phyloP scores from a whole-genome alignment of 2,797 vertebrate genomes.

The Protosalanx chinensis region DNA sequence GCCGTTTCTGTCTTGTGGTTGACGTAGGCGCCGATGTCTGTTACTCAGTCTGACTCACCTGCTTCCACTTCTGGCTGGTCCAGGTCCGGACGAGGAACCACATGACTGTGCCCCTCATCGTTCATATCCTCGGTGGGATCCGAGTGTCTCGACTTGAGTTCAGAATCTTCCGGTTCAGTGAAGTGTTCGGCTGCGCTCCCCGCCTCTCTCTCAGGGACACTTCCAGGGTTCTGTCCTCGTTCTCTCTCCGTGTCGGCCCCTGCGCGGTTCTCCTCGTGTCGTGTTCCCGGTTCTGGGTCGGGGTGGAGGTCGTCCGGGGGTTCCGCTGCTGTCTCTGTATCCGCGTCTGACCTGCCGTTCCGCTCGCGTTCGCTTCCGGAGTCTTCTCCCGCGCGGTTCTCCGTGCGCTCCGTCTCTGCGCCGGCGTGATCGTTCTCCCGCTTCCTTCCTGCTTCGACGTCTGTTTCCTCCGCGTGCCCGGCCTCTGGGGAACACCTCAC shows the following conservation, averaged over 20 bases:
- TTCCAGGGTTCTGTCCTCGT: slow-evolving; percentile 3
- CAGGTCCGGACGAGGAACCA: neutral
- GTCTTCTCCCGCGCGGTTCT: neutral
- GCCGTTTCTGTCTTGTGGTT: slow-evolving; percentile 1
- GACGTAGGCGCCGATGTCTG: neutral
- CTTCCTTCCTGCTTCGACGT: neutral
- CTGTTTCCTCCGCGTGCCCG: neutral
- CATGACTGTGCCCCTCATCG: neutral
- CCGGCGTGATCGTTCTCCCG: neutral
- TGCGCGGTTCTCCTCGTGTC: too few species aligned
- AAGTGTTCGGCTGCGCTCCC: slow-evolving; percentile 14
- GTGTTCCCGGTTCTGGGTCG: neutral
- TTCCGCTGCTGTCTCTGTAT: neutral
- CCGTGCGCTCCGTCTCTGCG: neutral
- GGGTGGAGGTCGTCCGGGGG: slow-evolving; percentile 6
- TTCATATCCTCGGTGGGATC: slow-evolving; percentile 33
- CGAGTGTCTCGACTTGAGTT: neutral
- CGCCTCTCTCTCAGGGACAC: slow-evolving; percentile 11
- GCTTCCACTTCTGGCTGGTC: neutral
- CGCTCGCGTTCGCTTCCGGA: too few species aligned
- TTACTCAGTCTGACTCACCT: slow-evolving; percentile 12
- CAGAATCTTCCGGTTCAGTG: neutral
- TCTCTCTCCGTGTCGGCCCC: slow-evolving; percentile 17
- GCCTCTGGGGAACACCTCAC: neutral
- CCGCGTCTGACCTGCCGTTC: neutral